A percentile compares a stretch with the other conserved stretches of the same genome.
Conservation (phyloP, 2,888 invertebrate genomes). For the Charanyca ferruginea region DNA sequence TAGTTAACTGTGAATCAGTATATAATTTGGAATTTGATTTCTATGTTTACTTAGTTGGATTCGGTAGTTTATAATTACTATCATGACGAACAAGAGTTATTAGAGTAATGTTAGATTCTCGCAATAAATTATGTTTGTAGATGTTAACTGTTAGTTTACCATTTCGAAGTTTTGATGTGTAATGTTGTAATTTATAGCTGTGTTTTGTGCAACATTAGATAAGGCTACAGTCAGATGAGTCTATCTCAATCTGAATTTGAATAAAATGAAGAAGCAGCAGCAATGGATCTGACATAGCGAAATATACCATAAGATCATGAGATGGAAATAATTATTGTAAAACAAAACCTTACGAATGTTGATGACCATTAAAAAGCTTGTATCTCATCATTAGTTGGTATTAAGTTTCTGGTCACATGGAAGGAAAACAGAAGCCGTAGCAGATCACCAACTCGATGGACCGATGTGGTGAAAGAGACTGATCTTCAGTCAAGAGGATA, state of each 20-base stretch:
- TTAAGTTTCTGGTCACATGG: no score
- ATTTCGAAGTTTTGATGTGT: conserved; percentile 31
- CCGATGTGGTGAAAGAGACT: no score
- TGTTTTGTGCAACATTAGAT: conserved; percentile 8
- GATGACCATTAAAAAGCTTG: no score
- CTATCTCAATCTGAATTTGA: not conserved
- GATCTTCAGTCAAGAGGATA: no score
- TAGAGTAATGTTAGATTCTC: conserved; percentile 7
- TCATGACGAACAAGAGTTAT: conserved; percentile 2
- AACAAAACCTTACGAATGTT: no score
- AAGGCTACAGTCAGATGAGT: not conserved
- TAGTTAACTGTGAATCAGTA: conserved; percentile 22
- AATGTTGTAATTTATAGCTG: conserved; percentile 13
- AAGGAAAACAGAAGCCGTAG: no score
- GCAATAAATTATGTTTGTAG: conserved; percentile 20
- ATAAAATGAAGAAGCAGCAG: not conserved
- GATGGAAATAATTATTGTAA: no score
- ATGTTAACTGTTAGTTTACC: conserved; percentile 22
- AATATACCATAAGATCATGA: not conserved
- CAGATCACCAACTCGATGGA: no score
- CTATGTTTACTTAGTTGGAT: conserved; percentile 25
- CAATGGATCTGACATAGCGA: not conserved
- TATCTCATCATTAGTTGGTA: no score
- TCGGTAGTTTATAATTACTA: conserved; percentile 11
- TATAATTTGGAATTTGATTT: conserved; percentile 42